A percentile compares a stretch with the other conserved stretches of the same genome.
Conservation (phyloP, 2,113 vertebrate species). For the Loxodonta africana region DNA sequence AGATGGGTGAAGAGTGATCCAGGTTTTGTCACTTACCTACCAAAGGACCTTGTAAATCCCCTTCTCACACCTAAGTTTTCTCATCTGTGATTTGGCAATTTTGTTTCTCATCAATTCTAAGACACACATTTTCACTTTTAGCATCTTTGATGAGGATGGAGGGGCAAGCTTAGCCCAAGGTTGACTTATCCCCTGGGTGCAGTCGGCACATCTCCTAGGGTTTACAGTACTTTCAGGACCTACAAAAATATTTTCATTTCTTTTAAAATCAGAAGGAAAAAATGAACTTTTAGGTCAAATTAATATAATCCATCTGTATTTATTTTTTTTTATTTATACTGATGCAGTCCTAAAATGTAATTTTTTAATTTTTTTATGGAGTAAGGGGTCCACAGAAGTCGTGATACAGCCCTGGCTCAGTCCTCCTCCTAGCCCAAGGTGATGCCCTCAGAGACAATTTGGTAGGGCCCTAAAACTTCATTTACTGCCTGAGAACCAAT, state of each 20-base stretch:
- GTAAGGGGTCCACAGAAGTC: not conserved
- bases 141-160: not conserved
- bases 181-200: not conserved
- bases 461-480: not conserved
- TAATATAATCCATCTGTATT: not conserved
- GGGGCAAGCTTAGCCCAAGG: not conserved
- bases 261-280: conserved; percentile 27
- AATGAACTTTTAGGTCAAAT: not conserved
- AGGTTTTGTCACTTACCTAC: not conserved
- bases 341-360: not conserved
- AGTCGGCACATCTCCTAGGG: not conserved
- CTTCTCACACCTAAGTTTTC: not conserved
- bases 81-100: not conserved
- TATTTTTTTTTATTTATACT: not conserved
- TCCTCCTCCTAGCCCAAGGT: not conserved
- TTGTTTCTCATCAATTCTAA: not conserved
- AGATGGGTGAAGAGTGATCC: not conserved
- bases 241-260: not conserved
- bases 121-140: not conserved
- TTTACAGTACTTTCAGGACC: not conserved
- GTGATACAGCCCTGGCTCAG: not conserved
- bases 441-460: not conserved
- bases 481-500: not conserved
- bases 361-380: not conserved
- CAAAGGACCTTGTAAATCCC: not conserved